Evolutionary conservation across 2,797 vertebrate species (phyloP), one percentile per base, ranked within the genome.

Genomic region (Galago senegalensis): DNA sequence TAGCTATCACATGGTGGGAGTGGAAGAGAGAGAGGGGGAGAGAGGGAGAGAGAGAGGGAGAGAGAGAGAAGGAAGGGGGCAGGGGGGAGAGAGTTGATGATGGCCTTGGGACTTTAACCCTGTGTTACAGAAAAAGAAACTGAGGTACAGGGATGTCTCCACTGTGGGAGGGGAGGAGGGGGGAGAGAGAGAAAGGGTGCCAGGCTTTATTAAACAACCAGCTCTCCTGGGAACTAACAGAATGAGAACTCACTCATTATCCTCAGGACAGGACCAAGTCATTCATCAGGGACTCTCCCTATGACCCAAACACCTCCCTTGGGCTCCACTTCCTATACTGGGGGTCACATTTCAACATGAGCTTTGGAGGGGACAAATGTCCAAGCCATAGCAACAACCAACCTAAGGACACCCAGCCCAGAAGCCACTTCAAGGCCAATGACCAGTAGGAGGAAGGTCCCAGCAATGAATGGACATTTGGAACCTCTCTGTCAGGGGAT

Each of bases 401-500:
- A 18, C 21, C 16, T 14, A 4, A 31, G 60, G 37, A 60, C 4
- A 1, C 16, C 4, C 13, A 2, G 0, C 18, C 23, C 46, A 80
- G 37, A 43, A 61, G 40, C 80, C 9, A 7, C 58, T 12, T 0
- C 1, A 14, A 7, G 34, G 8, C 34, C 31, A 6, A 7, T 1
- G 40, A 17, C 63, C 23, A 2, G 13, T 13, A 6, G 7, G 8
- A 0, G 7, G 58, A 29, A 27, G 73, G 1, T 7, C 37, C 87
- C 27, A 21, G 46, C 0, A 5, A 11, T 0, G 23, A 58, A 17
- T 1, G 61, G 46, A 20, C 72, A 27, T 0, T 8, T 14, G 17
- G 61, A 43, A 3, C 7, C 23, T 61, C 17, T 65, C 23, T 6
- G 5, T 23, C 7, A 2, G 16, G 58, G 6, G 12, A 17, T 10